Evolutionary conservation across 2,113 vertebrate genomes (phyloP).

Genomic region (Thamnaconus septentrionalis): DNA sequence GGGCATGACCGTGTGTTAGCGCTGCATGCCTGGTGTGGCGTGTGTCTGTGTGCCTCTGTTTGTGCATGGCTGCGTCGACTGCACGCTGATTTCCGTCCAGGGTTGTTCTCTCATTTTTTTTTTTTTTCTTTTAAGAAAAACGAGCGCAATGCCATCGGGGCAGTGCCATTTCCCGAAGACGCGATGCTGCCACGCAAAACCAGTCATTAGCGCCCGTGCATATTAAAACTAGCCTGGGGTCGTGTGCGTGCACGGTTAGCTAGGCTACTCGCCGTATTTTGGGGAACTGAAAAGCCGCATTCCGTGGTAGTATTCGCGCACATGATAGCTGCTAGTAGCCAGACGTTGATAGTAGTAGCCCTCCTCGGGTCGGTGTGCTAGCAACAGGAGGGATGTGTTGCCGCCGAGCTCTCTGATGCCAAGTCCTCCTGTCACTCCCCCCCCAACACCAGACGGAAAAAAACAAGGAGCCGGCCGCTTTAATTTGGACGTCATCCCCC

Average conservation of each 20-base stretch:
- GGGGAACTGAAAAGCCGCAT: too few relatives aligned
- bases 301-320: too few relatives aligned
- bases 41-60: background rate
- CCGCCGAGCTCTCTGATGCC: slow-evolving; percentile 14
- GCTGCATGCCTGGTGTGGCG: slow-evolving; percentile 35
- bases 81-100: background rate
- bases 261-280: too few relatives aligned
- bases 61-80: slow-evolving; percentile 6
- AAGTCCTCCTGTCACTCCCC: slow-evolving; percentile 14
- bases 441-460: slow-evolving; percentile 39
- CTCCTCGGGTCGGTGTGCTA: too few relatives aligned
- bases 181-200: slow-evolving; percentile 11
- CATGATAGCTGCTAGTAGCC: too few relatives aligned
- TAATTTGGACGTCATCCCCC: slow-evolving; percentile 70
- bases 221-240: background rate
- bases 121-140: too few relatives aligned
- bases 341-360: too few relatives aligned
- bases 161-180: background rate
- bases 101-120: background rate
- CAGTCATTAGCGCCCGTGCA: background rate
- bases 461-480: slow-evolving; percentile 68
- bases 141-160: background rate
- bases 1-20: slow-evolving; percentile 44
- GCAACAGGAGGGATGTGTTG: slow-evolving; percentile 15
- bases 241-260: slow-evolving; percentile 33